Base-by-base conservation (phyloP, 1,140 invertebrate genomes). In the Xylocopa sonorina region DNA sequence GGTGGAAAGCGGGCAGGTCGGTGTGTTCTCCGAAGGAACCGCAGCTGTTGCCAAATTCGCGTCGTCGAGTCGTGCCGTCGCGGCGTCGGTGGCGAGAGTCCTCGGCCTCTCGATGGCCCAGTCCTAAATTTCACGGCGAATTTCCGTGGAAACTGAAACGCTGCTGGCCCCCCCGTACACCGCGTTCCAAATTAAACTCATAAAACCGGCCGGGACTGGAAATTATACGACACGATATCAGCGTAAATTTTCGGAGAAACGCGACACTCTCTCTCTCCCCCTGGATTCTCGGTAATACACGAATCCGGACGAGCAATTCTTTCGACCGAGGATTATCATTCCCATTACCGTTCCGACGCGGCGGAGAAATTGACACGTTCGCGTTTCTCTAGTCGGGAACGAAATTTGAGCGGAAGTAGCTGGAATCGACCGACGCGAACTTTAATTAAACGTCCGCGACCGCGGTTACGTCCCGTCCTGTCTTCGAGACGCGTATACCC, bases 131-230 rank as follows among this genome's bases (percentile, higher is more conserved):
- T 81, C 73, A 78, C 81, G 53, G 43, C 86, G 80, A 88, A 89
- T 90, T 90, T 87, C 75, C 69, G 76, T 24, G 63, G 69, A 55
- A 86, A 89, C 82, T 82, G 71, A 85, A 90, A 88, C 81, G 51
- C 9, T 10, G 24, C n/a, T 57, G 38, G 34, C 50, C 55, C 75
- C n/a, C n/a, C n/a, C n/a, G n/a, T n/a, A 46, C 38, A 43, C 62
- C 29, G 83, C 76, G 80, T 86, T 87, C 87, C 85, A 91, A 91
- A 91, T 91, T 91, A 91, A 91, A 90, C 84, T 90, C 90, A 90
- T 91, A 91, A 91, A 91, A 90, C 71, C 84, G 32, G 32, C 14
- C 7, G 1, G 41, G 32, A 18, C 12, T 2, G 9, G 58, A 38
- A 64, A 74, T 74, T 74, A 66, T 64, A 64, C 57, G 18, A n/a